Evolutionary conservation across 1,140 invertebrate genomes (phyloP).

Genomic region (Gyrodactylus bullatarudis): DNA sequence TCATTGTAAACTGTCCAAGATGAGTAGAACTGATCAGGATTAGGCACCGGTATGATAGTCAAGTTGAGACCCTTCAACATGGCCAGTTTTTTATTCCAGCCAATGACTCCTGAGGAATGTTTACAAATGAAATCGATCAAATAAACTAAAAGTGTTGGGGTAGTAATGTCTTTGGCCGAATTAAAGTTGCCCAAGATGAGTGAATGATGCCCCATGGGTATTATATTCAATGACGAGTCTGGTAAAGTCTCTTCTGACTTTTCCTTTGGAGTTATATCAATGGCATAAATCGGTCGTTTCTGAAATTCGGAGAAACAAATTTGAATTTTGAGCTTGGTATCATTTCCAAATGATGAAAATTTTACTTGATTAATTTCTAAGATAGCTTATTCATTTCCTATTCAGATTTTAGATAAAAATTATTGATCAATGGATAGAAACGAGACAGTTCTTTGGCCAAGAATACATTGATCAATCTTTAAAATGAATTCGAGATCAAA

Average conservation of each 20-base stretch:
- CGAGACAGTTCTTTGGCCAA: too few relatives aligned
- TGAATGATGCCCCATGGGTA: not conserved
- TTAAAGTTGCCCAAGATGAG: not conserved
- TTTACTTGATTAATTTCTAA: too few relatives aligned
- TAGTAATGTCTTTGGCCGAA: not conserved
- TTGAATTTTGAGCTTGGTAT: too few relatives aligned
- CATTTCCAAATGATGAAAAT: too few relatives aligned
- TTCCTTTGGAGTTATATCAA: not conserved
- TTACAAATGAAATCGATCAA: not conserved
- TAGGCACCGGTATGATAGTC: not conserved
- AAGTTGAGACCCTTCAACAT: not conserved
- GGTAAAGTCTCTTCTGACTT: not conserved
- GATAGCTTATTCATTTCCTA: too few relatives aligned
- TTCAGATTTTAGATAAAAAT: too few relatives aligned
- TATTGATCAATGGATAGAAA: too few relatives aligned
- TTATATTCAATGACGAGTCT: not conserved
- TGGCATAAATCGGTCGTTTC: not conserved
- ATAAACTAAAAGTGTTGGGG: not conserved
- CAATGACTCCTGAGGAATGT: not conserved
- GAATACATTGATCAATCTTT: too few relatives aligned
- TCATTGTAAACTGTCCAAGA: not conserved
- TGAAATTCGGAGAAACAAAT: too few relatives aligned
- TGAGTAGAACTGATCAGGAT: not conserved
- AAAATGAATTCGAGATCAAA: too few relatives aligned
- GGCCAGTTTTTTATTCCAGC: not conserved